Evolutionary conservation across 64 coral and sea anemone species (phyloP).

Genomic region (Pachyseris speciosa): DNA sequence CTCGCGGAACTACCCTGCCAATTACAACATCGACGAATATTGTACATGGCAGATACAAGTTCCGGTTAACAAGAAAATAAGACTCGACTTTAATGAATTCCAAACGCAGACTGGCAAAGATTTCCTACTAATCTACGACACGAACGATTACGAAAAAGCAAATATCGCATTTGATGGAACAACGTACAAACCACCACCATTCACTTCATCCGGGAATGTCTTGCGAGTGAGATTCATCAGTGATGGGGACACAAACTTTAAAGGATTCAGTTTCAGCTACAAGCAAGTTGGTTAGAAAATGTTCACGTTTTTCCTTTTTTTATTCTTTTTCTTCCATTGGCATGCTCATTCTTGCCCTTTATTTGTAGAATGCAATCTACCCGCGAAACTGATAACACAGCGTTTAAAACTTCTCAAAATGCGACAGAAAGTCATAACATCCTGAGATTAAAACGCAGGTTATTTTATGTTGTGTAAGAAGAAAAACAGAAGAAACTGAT

Average conservation of each 20-base stretch:
- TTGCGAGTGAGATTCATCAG: conserved; percentile 75
- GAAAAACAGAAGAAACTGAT: too few relatives aligned
- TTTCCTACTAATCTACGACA: conserved; percentile 74
- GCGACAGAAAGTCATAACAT: too few relatives aligned
- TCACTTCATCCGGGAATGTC: conserved; percentile 80
- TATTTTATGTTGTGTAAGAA: too few relatives aligned
- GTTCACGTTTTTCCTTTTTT: too few relatives aligned
- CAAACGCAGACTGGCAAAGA: conserved; percentile 76
- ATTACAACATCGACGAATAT: conserved; percentile 76
- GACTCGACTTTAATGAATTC: conserved; percentile 79
- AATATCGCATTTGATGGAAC: conserved; percentile 70
- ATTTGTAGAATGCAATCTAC: too few relatives aligned
- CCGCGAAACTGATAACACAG: too few relatives aligned
- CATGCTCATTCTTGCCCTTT: too few relatives aligned
- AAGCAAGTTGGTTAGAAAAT: conserved; percentile 76
- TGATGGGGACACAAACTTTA: conserved; percentile 64
- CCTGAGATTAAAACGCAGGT: too few relatives aligned
- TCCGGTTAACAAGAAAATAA: conserved; percentile 74
- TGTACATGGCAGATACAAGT: conserved; percentile 90
- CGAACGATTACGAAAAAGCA: background rate
- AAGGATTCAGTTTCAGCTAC: conserved; percentile 77
- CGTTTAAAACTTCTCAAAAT: too few relatives aligned
- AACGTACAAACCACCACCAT: conserved; percentile 64
- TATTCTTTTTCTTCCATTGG: too few relatives aligned
- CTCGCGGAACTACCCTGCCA: conserved; percentile 65